Conservation (phyloP, 2,888 invertebrate genomes). For the Cancer borealis region DNA sequence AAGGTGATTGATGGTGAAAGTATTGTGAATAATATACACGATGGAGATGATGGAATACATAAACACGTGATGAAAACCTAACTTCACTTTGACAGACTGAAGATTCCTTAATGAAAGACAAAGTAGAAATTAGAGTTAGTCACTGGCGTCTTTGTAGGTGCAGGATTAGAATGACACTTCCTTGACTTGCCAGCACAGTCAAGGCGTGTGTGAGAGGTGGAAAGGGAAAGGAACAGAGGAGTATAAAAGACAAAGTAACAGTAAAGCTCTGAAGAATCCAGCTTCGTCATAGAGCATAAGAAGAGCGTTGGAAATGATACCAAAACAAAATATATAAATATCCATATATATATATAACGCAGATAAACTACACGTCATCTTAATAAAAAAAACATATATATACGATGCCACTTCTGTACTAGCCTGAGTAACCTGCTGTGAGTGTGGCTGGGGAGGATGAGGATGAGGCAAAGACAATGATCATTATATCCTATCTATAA, state of each 20-base stretch:
- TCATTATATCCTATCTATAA: neutral
- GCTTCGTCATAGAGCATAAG: neutral
- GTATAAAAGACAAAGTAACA: neutral
- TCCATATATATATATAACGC: neutral
- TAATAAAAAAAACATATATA: neutral
- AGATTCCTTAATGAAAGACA: neutral
- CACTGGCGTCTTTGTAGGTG: neutral
- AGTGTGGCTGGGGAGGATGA: neutral
- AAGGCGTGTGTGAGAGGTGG: neutral
- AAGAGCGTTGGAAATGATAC: neutral
- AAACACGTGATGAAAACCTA: neutral
- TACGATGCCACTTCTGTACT: neutral
- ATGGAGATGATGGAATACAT: neutral
- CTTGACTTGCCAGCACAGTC: constrained; percentile 31
- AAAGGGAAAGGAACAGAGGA: neutral
- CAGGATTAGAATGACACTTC: neutral
- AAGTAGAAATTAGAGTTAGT: neutral
- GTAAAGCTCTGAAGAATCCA: neutral
- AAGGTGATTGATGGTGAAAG: neutral
- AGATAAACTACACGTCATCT: neutral
- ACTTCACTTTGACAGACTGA: neutral
- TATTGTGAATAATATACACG: neutral
- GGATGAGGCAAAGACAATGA: neutral
- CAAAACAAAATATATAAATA: neutral
- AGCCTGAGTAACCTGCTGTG: neutral